phyloP scores from a whole-genome alignment of 2,888 invertebrate species.

The Laothoe populi region DNA sequence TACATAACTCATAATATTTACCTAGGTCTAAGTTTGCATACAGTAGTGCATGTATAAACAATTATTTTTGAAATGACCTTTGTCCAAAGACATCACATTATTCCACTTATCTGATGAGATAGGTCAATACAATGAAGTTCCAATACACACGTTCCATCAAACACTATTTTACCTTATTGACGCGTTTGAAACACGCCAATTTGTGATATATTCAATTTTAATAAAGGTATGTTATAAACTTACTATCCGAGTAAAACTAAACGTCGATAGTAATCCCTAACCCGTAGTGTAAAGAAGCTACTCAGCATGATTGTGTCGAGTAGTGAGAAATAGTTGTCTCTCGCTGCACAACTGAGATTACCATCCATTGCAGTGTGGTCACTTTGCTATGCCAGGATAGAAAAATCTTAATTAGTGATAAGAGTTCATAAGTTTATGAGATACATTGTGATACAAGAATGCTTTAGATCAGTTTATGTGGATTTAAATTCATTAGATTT shows the following conservation, averaged over 20 bases:
- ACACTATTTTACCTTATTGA: constrained; percentile 48
- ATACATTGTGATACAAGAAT: too few species aligned
- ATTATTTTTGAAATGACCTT: constrained; percentile 76
- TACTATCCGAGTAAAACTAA: neutral
- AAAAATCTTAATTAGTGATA: too few species aligned
- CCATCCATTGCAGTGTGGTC: too few species aligned
- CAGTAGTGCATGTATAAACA: constrained; percentile 55
- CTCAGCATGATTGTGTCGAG: too few species aligned
- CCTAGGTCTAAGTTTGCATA: constrained; percentile 52
- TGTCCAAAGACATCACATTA: constrained; percentile 66
- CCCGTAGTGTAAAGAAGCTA: too few species aligned
- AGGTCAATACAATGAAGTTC: constrained; percentile 64
- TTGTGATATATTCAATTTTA: constrained; percentile 52
- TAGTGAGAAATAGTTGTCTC: too few species aligned
- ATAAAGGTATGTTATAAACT: constrained; percentile 53
- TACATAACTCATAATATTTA: neutral
- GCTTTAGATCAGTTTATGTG: too few species aligned
- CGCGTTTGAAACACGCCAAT: constrained; percentile 35
- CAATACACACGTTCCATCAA: constrained; percentile 55
- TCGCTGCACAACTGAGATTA: too few species aligned
- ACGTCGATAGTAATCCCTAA: too few species aligned
- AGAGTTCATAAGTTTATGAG: too few species aligned
- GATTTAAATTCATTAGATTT: too few species aligned
- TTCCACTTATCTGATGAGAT: constrained; percentile 68
- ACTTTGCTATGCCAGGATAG: too few species aligned